These are phyloP conservation scores for fruit fly (Drosophila melanogaster) DNA, from an alignment of 1,140 invertebrate species.

Conservation along the genomic window Release_6_plus_ISO1_MT NT_033779.5:8831501-8832000, in stretches of 20 bases:
- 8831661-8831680: constrained; percentile 48
- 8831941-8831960: constrained; percentile 74
- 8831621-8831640: constrained; percentile 33
- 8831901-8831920: constrained; percentile 10
- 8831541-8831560: constrained; percentile 44
- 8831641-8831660: constrained; percentile 44
- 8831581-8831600: constrained; percentile 61
- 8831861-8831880: constrained; percentile 24
- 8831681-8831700: neutral
- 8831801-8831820: constrained; percentile 11
- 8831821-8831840: constrained; percentile 29
- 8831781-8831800: neutral
- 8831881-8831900: constrained; percentile 9
- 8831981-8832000: constrained; percentile 77
- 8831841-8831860: constrained; percentile 8
- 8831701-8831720: constrained; percentile 1
- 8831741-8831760: neutral
- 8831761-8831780: neutral
- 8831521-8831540: constrained; percentile 9
- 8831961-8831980: constrained; percentile 74
- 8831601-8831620: constrained; percentile 73
- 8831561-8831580: constrained; percentile 20
- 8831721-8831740: neutral
- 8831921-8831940: constrained; percentile 23
- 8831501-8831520: constrained; percentile 7